Conservation (phyloP, 1,140 invertebrate species). For the Bombus polaris region DNA sequence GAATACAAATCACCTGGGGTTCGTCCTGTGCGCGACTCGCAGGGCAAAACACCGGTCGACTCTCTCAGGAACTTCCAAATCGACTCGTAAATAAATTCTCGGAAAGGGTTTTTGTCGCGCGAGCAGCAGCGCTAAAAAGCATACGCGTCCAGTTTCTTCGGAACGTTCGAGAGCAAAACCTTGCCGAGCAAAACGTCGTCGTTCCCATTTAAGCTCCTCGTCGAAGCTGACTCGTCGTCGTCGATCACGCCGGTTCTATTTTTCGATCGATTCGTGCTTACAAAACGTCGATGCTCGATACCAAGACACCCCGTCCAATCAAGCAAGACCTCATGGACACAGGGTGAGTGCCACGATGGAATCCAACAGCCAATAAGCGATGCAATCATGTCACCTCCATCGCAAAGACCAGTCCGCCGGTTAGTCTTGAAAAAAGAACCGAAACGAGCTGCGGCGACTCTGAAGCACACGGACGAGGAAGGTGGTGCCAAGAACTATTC, state of each 20-base stretch:
- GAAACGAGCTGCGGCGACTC: constrained; percentile 3
- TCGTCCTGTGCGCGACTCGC: not conserved
- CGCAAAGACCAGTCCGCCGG: constrained; percentile 19
- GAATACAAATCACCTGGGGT: constrained; percentile 41
- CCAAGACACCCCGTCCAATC: constrained; percentile 48
- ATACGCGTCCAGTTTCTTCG: constrained; percentile 14
- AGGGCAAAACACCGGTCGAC: constrained; percentile 13
- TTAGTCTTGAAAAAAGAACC: constrained; percentile 14
- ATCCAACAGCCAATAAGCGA: constrained; percentile 33
- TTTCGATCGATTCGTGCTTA: constrained; percentile 3
- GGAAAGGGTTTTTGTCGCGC: constrained; percentile 26
- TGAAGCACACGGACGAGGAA: no score
- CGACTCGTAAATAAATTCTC: constrained; percentile 47
- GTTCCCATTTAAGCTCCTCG: not conserved
- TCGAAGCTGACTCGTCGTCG: not conserved
- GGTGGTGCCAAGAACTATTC: constrained; percentile 43
- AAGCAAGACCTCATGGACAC: constrained; percentile 1
- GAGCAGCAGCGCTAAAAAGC: constrained; percentile 19
- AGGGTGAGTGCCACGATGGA: constrained; percentile 31
- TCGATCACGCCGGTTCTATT: not conserved
- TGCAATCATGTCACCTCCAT: constrained; percentile 61
- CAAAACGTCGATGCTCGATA: constrained; percentile 6
- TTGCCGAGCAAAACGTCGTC: constrained; percentile 10
- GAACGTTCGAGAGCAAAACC: constrained; percentile 15
- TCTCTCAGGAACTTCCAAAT: constrained; percentile 31